Base-by-base conservation (phyloP, 2,888 invertebrate genomes). In the Ennomos erosarius region DNA sequence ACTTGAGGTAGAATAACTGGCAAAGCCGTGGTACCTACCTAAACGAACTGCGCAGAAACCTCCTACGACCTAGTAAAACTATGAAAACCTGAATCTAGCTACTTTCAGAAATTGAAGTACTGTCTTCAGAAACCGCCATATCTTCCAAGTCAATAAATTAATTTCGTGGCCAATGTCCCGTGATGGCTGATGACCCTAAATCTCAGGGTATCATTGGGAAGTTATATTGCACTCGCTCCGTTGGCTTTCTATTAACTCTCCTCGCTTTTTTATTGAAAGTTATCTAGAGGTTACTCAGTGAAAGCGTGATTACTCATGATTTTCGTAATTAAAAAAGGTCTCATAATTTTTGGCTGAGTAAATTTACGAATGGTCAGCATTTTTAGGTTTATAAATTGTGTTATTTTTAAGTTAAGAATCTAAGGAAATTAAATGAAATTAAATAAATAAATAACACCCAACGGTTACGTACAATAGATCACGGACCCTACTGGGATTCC, bases 141-240 rank as follows among this genome's bases (percentile, higher is more conserved):
- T 76, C 75, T 78, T 75, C 72, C 72, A 55, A 67, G 65, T 64
- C 72, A 68, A 76, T 78, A 79, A 77, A 79, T 79, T 79, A 77
- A 78, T 77, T 72, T 73, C 59, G 69, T 51, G 73, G 50, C 65
- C 79, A 82, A 80, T 81, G 81, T 79, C 74, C 68, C 69, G 81
- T 75, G 66, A 74, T 70, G 68, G 70, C 69, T 75, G 79, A 82
- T 79, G 78, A 73, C 71, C 70, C 67, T 71, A 74, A 79, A 76
- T 81, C 75, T 72, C 72, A 73, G 78, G 64, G 68, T 68, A 71
- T 72, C 71, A 65, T 51, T 50, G 68, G 62, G 63, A 71, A 75
- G 70, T 72, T 74, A 73, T 63, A 73, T 75, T 70, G 68, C 55
- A 55, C 64, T 55, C 75, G 71, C 72, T 68, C 68, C 74, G 72